Evolutionary conservation across 2,888 invertebrate species (phyloP), one percentile per base, ranked within the genome.

Genomic region (Phymatocera aterrima): DNA sequence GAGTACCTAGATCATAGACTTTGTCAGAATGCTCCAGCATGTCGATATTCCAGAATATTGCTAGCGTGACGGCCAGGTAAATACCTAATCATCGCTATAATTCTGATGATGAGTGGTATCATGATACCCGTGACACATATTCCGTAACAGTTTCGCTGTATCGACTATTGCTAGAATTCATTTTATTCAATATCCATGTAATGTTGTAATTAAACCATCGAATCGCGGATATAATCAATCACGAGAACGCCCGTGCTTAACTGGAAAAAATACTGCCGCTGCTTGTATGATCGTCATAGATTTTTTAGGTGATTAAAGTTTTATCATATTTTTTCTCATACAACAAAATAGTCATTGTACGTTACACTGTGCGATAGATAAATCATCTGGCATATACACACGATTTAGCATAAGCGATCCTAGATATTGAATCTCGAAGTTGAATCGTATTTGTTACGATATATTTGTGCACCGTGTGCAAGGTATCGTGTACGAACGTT

Each of bases 401-500:
- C 10, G 6, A 21, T 51, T 51, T 51, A 51, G 8, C 18, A 8
- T 10, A 51, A 21, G 51, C 8, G 24, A 51, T 51, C 24, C 51
- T 21, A 51, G 51, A 51, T 51, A 51, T 51, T 51, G 21, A 60
- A 28, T 60, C n/a, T 31, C n/a, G n/a, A 60, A 60, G 31, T 60
- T 15, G 31, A 31, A 60, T n/a, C 60, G 60, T 60, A 60, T 60
- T 60, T 28, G 60, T 60, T 60, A 60, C 31, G 31, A 31, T 60
- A 60, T n/a, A n/a, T 60, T 60, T 60, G 15, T n/a, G 60, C n/a
- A 60, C 28, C 60, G 31, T 31, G 31, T 60, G 60, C 60, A 28
- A 24, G 60, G n/a, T 43, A 12, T 15, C 1, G 43, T n/a, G n/a
- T n/a, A n/a, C n/a, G n/a, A n/a, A n/a, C n/a, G n/a, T 51, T 51